Conservation (phyloP, 2,888 invertebrate genomes). For the Ichneumoninae sp. region DNA sequence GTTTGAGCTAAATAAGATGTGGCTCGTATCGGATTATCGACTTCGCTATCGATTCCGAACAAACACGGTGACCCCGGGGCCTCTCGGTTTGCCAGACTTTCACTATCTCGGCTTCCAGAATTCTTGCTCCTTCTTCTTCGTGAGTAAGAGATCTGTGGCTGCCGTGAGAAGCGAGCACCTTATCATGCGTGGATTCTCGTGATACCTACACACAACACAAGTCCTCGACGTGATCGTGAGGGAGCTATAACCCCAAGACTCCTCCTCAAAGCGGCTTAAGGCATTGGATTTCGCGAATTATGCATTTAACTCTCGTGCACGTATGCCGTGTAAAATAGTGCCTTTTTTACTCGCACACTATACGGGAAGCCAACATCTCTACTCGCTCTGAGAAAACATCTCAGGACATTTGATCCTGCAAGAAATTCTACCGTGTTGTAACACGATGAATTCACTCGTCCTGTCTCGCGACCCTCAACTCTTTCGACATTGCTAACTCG, state of each 20-base stretch:
- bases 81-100: neutral
- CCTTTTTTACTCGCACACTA: conserved; percentile 29
- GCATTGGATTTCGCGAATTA: conserved; percentile 78
- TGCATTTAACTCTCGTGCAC: conserved; percentile 69
- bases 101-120: conserved; percentile 1
- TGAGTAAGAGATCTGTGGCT: conserved; percentile 41
- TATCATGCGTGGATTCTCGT: conserved; percentile 75
- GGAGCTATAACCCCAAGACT: conserved; percentile 77
- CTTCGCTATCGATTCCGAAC: conserved; percentile 5
- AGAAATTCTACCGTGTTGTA: conserved; percentile 28
- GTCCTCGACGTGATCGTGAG: conserved; percentile 24
- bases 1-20: neutral
- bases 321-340: too few relatives aligned
- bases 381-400: conserved; percentile 7
- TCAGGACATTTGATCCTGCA: conserved; percentile 39
- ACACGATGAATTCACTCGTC: neutral
- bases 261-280: conserved; percentile 54
- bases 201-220: conserved; percentile 55
- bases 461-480: neutral
- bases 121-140: conserved; percentile 2
- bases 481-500: neutral
- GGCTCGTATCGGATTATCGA: conserved; percentile 1
- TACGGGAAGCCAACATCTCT: conserved; percentile 1
- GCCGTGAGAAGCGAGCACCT: conserved; percentile 68
- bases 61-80: neutral